Conservation (phyloP, 92 coral and sea anemone genomes). For the Phenganax marumi region DNA sequence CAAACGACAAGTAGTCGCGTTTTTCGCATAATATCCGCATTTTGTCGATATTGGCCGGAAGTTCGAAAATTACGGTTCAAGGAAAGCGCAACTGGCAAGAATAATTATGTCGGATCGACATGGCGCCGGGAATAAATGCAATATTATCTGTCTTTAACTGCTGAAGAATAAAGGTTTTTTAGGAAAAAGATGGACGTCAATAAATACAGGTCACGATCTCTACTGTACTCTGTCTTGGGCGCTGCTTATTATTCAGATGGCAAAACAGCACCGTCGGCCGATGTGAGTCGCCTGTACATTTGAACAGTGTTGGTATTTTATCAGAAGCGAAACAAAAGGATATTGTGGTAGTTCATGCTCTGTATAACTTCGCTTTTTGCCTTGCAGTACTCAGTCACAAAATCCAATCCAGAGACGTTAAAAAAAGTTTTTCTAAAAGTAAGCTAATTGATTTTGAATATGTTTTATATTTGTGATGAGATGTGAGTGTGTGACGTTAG, state of each 20-base stretch:
- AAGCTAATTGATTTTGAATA: constrained; percentile 7
- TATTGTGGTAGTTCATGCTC: not conserved
- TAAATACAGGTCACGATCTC: constrained; percentile 2
- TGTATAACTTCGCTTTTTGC: constrained; percentile 1
- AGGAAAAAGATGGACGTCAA: constrained; percentile 2
- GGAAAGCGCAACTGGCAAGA: not conserved
- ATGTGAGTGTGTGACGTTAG: not conserved
- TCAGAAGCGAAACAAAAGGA: not conserved
- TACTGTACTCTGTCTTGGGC: not conserved
- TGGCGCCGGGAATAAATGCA: not conserved
- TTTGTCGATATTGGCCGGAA: not conserved
- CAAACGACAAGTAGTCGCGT: not conserved
- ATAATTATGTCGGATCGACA: not conserved
- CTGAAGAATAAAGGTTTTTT: not conserved
- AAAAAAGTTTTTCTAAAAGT: constrained; percentile 84
- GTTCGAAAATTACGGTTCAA: too few relatives aligned
- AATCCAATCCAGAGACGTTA: constrained; percentile 76
- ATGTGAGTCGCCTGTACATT: constrained; percentile 7
- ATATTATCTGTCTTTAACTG: constrained; percentile 3
- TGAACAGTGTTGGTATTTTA: not conserved
- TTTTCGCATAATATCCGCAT: not conserved
- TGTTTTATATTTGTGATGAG: not conserved
- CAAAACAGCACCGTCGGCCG: constrained; percentile 32
- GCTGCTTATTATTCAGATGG: constrained; percentile 37
- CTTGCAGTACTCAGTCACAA: constrained; percentile 74